Conservation (phyloP, 2,797 vertebrate species). For the Lerista edwardsae region DNA sequence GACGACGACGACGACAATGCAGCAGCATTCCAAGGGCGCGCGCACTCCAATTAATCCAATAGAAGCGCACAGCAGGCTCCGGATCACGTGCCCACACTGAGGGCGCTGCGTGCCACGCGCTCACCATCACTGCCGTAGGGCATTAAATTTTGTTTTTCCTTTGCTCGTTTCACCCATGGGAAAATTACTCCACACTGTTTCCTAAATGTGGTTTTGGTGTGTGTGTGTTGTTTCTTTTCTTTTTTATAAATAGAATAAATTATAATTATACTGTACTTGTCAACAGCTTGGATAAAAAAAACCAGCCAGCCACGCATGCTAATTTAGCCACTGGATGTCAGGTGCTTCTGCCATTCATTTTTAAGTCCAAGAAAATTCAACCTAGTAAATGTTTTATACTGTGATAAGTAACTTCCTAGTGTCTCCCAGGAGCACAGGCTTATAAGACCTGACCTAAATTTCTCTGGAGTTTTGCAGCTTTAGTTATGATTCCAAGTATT, state of each 20-base stretch:
- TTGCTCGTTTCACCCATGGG: neutral
- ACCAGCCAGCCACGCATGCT: conserved; percentile 14
- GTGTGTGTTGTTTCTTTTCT: neutral
- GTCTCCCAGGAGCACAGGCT: conserved; percentile 35
- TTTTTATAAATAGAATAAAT: neutral
- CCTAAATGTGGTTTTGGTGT: too few relatives aligned
- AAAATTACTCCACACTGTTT: too few relatives aligned
- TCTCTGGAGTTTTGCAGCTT: neutral
- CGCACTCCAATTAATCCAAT: too few relatives aligned
- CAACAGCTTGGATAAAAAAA: neutral
- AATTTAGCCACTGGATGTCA: conserved; percentile 25
- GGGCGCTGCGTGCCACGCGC: too few relatives aligned
- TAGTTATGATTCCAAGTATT: conserved; percentile 25
- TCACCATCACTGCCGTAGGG: too few relatives aligned
- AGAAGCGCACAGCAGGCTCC: too few relatives aligned
- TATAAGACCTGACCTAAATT: conserved; percentile 41
- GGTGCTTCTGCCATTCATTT: conserved; percentile 3
- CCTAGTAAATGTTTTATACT: neutral
- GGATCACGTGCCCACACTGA: too few relatives aligned
- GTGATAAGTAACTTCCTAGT: neutral
- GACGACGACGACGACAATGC: too few relatives aligned
- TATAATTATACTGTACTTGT: conserved; percentile 4
- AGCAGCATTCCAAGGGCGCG: too few relatives aligned
- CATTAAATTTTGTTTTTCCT: neutral
- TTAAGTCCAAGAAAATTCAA: conserved; percentile 9